Conservation (phyloP, 2,113 vertebrate species). For the Amphiprion percula region DNA sequence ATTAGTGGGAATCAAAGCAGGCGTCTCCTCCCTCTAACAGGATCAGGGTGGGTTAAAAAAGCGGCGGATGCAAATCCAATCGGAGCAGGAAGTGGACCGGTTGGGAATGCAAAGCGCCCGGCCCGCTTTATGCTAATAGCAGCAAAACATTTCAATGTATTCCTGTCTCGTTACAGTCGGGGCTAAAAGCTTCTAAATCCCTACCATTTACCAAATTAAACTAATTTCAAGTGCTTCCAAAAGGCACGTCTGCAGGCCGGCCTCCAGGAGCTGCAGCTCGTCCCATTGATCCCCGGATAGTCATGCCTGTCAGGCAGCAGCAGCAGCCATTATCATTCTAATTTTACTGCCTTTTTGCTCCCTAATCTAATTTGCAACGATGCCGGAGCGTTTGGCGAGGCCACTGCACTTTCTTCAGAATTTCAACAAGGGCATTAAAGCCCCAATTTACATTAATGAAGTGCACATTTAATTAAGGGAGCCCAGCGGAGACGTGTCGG, state of each 20-base stretch:
- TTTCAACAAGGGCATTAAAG: conserved; percentile 99
- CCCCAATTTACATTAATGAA: conserved; percentile 99
- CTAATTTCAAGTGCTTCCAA: conserved; percentile 99
- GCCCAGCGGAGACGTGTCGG: too few relatives aligned
- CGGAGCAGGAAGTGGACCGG: conserved; percentile 71
- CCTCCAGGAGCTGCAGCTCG: conserved; percentile 74
- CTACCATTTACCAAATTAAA: conserved; percentile 99
- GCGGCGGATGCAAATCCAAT: conserved; percentile 77
- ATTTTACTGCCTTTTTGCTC: conserved; percentile 99
- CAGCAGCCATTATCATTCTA: conserved; percentile 99
- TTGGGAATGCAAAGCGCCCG: conserved; percentile 91
- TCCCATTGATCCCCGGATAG: conserved; percentile 99
- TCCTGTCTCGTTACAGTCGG: conserved; percentile 93
- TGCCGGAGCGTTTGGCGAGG: conserved; percentile 96
- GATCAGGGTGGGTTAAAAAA: conserved; percentile 75
- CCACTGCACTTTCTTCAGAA: conserved; percentile 99
- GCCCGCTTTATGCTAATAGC: conserved; percentile 94
- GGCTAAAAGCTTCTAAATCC: conserved; percentile 97
- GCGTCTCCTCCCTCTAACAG: conserved; percentile 66
- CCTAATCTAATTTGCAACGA: conserved; percentile 99
- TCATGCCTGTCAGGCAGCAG: conserved; percentile 99
- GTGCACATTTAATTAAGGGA: conserved; percentile 99
- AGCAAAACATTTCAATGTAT: conserved; percentile 97
- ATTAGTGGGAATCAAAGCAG: conserved; percentile 79
- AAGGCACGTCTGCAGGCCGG: conserved; percentile 95